Evolutionary conservation across 2,888 invertebrate species (phyloP).

Genomic region (Nephrotoma guestfalica): DNA sequence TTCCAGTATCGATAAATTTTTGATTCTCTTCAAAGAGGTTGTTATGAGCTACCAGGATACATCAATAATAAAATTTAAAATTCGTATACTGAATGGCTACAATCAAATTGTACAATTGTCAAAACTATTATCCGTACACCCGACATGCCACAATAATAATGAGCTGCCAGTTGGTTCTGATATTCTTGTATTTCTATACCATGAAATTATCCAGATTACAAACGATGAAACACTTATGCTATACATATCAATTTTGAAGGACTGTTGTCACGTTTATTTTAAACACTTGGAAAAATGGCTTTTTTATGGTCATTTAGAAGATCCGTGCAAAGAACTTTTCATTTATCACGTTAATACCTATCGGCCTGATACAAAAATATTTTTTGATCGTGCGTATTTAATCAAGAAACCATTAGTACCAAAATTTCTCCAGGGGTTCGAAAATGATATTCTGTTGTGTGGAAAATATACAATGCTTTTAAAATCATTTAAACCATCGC

Average conservation of each 20-base stretch:
- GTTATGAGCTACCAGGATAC: conserved; percentile 20
- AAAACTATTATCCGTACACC: conserved; percentile 21
- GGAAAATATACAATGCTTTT: conserved; percentile 59
- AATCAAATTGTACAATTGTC: conserved; percentile 23
- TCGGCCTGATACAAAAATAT: conserved; percentile 26
- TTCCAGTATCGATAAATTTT: conserved; percentile 41
- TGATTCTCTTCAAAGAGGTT: conserved; percentile 40
- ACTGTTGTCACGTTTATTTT: conserved; percentile 27
- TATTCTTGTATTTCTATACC: conserved; percentile 25
- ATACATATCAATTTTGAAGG: conserved; percentile 24
- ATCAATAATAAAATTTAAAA: conserved; percentile 20
- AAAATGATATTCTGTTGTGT: conserved; percentile 52
- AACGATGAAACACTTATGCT: conserved; percentile 23
- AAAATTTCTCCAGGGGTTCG: conserved; percentile 47
- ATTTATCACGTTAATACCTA: conserved; percentile 34
- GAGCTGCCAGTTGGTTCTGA: conserved; percentile 22
- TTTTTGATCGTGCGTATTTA: conserved; percentile 27
- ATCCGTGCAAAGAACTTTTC: conserved; percentile 72
- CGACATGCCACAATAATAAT: conserved; percentile 12
- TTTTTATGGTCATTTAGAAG: conserved; percentile 68
- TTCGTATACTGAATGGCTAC: conserved; percentile 20
- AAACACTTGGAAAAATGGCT: conserved; percentile 61
- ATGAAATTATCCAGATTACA: conserved; percentile 22
- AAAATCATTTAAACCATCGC: conserved; percentile 50
- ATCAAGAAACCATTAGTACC: conserved; percentile 37